phyloP scores from a whole-genome alignment of 2,113 vertebrate genomes.

The Acinonyx jubatus region DNA sequence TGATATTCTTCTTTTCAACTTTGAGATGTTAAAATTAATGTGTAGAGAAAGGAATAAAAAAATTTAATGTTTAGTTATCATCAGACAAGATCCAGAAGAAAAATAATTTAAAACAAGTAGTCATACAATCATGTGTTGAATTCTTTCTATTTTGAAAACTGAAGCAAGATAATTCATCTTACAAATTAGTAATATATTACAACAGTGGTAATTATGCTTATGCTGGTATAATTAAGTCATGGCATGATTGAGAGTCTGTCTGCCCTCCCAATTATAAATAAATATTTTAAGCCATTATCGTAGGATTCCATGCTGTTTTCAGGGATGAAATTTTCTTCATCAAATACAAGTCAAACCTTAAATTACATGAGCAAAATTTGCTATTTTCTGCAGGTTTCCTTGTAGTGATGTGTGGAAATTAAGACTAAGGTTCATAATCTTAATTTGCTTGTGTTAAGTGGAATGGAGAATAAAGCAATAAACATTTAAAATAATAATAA shows the following conservation, averaged over 20 bases:
- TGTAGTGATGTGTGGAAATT: constrained; percentile 24
- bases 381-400: constrained; percentile 1
- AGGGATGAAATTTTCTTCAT: constrained; percentile 47
- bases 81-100: neutral
- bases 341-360: constrained; percentile 58
- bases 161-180: constrained; percentile 61
- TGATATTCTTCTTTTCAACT: constrained; percentile 38
- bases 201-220: constrained; percentile 66
- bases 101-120: constrained; percentile 45
- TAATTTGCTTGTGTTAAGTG: constrained; percentile 28
- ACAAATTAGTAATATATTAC: constrained; percentile 70
- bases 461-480: constrained; percentile 21
- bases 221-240: constrained; percentile 67
- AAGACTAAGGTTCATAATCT: neutral
- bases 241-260: constrained; percentile 65
- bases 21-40: constrained; percentile 51
- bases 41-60: constrained; percentile 26
- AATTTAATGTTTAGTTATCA: constrained; percentile 34
- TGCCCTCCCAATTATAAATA: constrained; percentile 66
- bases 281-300: constrained; percentile 73
- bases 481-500: constrained; percentile 10
- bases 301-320: constrained; percentile 65
- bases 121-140: constrained; percentile 32
- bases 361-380: constrained; percentile 22
- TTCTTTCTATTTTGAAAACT: constrained; percentile 62